Evolutionary conservation across 2,113 vertebrate species (phyloP), one percentile per base, ranked within the genome.

Genomic region (Azemiops feae): DNA sequence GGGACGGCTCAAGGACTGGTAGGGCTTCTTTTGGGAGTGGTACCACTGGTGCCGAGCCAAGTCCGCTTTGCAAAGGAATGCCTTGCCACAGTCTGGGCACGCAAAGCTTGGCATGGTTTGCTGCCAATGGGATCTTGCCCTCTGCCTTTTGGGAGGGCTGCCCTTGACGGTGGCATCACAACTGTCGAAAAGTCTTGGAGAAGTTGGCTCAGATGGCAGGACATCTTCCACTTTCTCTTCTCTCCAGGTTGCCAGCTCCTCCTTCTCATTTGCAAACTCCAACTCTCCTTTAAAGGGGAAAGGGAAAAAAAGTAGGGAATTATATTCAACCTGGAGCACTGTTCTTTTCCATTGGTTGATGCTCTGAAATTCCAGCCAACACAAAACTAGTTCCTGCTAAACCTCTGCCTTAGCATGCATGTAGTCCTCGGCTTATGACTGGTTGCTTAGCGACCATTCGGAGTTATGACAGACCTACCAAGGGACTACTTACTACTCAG

Each of bases 11-110:
- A 94, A 92, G 94, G 96, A 95, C 93, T 94, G 96, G 34, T 55
- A 94, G 87, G 96, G 96, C 55, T 96, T 95, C 92, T 97, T 96
- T 25, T 95, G 94, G 0, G 97, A 96, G 93, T 97, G 97, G 86
- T 96, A 96, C 93, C 96, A 94, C 95, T 95, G 97, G 94, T 97
- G 97, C 50, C 95, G 96, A 92, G 96, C 96, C 95, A 97, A 93
- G 91, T 96, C 96, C 1, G 96, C 97, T 6, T 96, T 96, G 93
- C 94, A 96, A 86, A 95, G 96, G 92, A 97, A 97, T 85, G 93
- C 96, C 95, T 97, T 97, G 89, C 96, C 97, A 18, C 97, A 97
- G 93, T 97, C 95, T 50, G 96, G 95, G 94, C 97, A 97, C 47
- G 16, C 30, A 1, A 90, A 92, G 27, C 91, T 57, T 1, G 57